Percentiles rank a stretch among this genome's conserved stretches.
Conservation (phyloP, 2,113 vertebrate genomes). For the Ascaphus truei region DNA sequence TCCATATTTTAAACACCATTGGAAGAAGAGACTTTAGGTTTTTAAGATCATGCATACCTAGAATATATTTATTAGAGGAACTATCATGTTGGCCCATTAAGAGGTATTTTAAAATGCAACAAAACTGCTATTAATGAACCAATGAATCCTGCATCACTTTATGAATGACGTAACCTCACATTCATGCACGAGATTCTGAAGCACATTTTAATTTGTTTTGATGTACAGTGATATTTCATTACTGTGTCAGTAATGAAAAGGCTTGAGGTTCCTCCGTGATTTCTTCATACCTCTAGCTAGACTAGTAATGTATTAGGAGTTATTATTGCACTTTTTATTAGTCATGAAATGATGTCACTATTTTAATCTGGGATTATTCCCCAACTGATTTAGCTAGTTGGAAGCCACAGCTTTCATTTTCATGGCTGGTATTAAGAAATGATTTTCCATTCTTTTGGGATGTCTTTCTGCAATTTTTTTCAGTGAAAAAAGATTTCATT, state of each 20-base stretch:
- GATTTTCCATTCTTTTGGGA: constrained; percentile 42
- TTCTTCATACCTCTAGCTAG: constrained; percentile 49
- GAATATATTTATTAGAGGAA: too few species aligned
- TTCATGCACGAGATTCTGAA: too few species aligned
- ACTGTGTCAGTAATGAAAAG: background rate
- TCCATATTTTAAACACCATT: too few species aligned
- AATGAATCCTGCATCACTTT: too few species aligned
- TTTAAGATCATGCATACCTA: too few species aligned
- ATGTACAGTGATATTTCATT: background rate
- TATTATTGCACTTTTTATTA: constrained; percentile 50
- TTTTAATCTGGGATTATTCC: constrained; percentile 45
- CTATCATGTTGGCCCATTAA: too few species aligned
- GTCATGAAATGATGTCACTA: constrained; percentile 50
- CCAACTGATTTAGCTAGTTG: constrained; percentile 43
- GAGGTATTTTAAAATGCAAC: too few species aligned
- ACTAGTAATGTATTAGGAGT: constrained; percentile 49
- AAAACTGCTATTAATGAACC: too few species aligned
- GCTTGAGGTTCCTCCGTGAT: constrained; percentile 48
- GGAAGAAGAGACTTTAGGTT: too few species aligned
- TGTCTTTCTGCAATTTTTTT: constrained; percentile 47
- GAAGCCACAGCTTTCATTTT: constrained; percentile 53
- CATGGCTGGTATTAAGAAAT: constrained; percentile 48
- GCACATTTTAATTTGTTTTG: background rate
- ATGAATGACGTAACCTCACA: too few species aligned
- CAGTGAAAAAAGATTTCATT: constrained; percentile 56